These are phyloP conservation scores for Drosophila dunni DNA, from an alignment of 1,140 invertebrate genomes.

Conservation along the genomic window DNA sequence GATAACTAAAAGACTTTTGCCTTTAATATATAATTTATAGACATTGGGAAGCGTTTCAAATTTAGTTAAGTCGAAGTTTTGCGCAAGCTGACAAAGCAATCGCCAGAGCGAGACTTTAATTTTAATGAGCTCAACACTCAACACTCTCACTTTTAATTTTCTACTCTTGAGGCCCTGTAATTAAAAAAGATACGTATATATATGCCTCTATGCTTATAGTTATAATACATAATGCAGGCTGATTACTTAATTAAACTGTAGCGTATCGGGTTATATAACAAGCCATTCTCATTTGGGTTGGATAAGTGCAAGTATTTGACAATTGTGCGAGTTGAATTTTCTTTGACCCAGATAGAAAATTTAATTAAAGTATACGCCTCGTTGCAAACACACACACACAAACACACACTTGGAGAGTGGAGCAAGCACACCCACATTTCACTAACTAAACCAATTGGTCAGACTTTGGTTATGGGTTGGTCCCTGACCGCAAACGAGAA, in stretches of 20 bases:
- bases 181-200: constrained; percentile 31
- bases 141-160: constrained; percentile 58
- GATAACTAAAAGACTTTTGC: constrained; percentile 36
- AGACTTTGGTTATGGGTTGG: constrained; percentile 69
- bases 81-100: constrained; percentile 32
- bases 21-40: constrained; percentile 58
- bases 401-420: constrained; percentile 21
- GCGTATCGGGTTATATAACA: constrained; percentile 58
- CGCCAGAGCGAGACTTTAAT: constrained; percentile 50
- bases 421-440: constrained; percentile 69
- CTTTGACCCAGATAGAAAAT: constrained; percentile 75
- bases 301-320: constrained; percentile 5
- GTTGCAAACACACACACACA: constrained; percentile 25
- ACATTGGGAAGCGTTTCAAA: constrained; percentile 62
- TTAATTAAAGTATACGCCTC: constrained; percentile 80
- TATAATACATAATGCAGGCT: constrained; percentile 27
- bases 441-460: constrained; percentile 79
- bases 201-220: constrained; percentile 14
- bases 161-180: constrained; percentile 30
- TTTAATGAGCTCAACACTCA: constrained; percentile 68
- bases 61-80: constrained; percentile 38
- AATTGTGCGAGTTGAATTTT: constrained; percentile 30
- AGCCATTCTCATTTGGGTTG: neutral
- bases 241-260: constrained; percentile 44
- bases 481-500: constrained; percentile 78